These are phyloP conservation scores for Urosaurus nigricauda DNA, from an alignment of 2,797 vertebrate species.

Conservation along the genomic window DNA sequence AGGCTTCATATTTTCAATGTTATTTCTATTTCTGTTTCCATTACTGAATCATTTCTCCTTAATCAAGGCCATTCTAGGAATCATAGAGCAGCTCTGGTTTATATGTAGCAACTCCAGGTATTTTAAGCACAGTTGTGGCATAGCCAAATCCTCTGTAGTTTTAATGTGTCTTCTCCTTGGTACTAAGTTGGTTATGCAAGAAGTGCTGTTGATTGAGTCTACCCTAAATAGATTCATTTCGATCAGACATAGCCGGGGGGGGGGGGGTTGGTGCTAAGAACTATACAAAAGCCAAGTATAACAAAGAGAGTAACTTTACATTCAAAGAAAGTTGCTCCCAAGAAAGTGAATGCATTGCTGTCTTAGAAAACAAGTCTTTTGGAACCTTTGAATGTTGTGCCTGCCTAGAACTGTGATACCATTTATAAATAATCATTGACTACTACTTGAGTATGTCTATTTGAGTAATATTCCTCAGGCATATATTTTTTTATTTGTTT, in stretches of 20 bases:
- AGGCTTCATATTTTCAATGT: neutral
- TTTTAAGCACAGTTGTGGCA: neutral
- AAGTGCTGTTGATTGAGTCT: neutral
- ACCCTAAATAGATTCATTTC: neutral
- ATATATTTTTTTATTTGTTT: slow-evolving; percentile 16
- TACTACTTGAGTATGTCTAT: neutral
- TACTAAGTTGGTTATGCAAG: neutral
- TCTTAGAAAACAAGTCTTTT: no score
- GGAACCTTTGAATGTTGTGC: neutral
- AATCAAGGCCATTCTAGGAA: neutral
- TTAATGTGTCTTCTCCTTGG: no score
- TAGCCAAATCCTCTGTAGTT: neutral
- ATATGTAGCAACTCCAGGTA: neutral
- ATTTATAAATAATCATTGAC: neutral
- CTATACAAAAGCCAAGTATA: no score
- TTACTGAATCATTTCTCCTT: neutral
- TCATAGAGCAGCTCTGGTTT: neutral
- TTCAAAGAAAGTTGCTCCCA: neutral
- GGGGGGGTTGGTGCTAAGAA: no score
- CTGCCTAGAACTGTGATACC: neutral
- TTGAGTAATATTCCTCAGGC: slow-evolving; percentile 9
- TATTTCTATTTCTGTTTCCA: neutral
- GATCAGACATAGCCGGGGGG: no score
- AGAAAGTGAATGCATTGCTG: neutral
- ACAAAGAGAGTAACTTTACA: neutral